Evolutionary conservation across 2,888 invertebrate species (phyloP).

Genomic region (Agonopterix alstromeriana): DNA sequence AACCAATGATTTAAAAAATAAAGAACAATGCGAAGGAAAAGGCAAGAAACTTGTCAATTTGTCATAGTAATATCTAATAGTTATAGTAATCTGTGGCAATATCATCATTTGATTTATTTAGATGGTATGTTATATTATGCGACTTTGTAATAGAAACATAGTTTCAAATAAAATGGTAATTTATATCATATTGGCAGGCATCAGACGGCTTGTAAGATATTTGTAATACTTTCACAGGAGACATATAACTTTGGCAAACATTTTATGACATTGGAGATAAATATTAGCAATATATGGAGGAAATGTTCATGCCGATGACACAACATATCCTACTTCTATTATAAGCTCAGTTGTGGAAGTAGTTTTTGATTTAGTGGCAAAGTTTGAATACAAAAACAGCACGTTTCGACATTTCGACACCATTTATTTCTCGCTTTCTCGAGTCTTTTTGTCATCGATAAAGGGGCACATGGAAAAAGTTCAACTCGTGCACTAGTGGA

Average conservation of each 20-base stretch:
- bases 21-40: too few species aligned
- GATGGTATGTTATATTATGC: too few species aligned
- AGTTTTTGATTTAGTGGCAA: conserved; percentile 50
- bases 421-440: conserved; percentile 47
- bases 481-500: conserved; percentile 40
- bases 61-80: too few species aligned
- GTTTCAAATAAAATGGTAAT: too few species aligned
- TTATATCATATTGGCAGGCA: too few species aligned
- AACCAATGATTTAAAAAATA: too few species aligned
- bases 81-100: too few species aligned
- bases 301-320: conserved; percentile 11
- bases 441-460: conserved; percentile 44
- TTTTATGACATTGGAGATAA: conserved; percentile 14
- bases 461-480: conserved; percentile 35
- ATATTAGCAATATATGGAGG: conserved; percentile 14
- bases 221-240: conserved; percentile 12
- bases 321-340: conserved; percentile 14
- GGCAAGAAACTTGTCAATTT: too few species aligned
- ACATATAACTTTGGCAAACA: conserved; percentile 9
- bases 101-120: too few species aligned
- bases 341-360: conserved; percentile 24
- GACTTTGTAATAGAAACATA: too few species aligned
- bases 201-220: too few species aligned
- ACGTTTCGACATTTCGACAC: conserved; percentile 39
- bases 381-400: conserved; percentile 51